Conservation (phyloP, 2,888 invertebrate genomes). For the Maniola hyperantus region DNA sequence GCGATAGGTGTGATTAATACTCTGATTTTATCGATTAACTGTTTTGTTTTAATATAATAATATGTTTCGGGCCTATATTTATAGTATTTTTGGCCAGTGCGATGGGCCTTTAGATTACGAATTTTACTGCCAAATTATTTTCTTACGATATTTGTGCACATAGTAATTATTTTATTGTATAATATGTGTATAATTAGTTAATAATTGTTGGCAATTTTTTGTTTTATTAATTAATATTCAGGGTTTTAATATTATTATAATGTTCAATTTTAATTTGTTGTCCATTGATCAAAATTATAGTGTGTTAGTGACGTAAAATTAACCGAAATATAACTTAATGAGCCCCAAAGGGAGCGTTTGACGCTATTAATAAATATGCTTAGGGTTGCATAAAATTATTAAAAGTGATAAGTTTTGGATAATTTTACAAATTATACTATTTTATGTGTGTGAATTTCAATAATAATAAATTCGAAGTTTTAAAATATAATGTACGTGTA, state of each 20-base stretch:
- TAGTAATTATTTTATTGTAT: slow-evolving; percentile 82
- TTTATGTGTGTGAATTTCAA: slow-evolving; percentile 81
- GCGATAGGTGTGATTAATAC: slow-evolving; percentile 78
- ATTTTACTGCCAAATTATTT: slow-evolving; percentile 83
- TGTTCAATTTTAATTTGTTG: slow-evolving; percentile 80
- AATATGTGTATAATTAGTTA: slow-evolving; percentile 78
- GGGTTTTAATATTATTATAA: slow-evolving; percentile 80
- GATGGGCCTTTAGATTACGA: slow-evolving; percentile 81
- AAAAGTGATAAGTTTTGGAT: slow-evolving; percentile 82
- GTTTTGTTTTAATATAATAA: slow-evolving; percentile 74
- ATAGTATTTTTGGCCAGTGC: slow-evolving; percentile 80
- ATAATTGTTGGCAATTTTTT: slow-evolving; percentile 81
- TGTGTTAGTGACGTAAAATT: slow-evolving; percentile 80
- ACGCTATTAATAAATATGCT: slow-evolving; percentile 80
- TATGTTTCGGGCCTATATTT: slow-evolving; percentile 78
- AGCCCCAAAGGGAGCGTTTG: slow-evolving; percentile 82
- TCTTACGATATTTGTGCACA: slow-evolving; percentile 82
- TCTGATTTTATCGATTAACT: slow-evolving; percentile 78
- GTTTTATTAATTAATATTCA: slow-evolving; percentile 77
- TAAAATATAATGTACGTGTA: slow-evolving; percentile 55
- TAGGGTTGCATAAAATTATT: slow-evolving; percentile 80
- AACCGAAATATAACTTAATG: slow-evolving; percentile 77
- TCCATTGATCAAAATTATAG: slow-evolving; percentile 81
- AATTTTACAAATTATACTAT: slow-evolving; percentile 83
- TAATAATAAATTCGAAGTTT: slow-evolving; percentile 72